Evolutionary conservation across 2,113 vertebrate species (phyloP), one percentile per base, ranked within the genome.

Genomic region (Podarcis cretensis): DNA sequence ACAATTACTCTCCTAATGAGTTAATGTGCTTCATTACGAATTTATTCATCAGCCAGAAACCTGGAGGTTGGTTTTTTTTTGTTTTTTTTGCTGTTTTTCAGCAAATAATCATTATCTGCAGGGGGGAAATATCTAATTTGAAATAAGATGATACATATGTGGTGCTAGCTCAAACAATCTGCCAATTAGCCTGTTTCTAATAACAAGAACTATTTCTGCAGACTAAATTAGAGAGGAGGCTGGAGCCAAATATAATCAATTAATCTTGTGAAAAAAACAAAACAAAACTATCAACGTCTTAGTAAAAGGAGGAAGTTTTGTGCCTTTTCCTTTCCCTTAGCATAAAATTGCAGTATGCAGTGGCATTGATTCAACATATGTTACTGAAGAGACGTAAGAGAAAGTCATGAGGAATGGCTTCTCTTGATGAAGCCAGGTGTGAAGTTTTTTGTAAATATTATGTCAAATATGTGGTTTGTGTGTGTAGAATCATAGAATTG

Each of bases 41-140:
- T 85, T 65, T 84, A 83, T 85, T 89, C 79, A 88, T 1, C 74
- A 78, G 54, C 40, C 63, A 27, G 85, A 57, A 87, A 90, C 59
- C 74, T 48, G 43, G 75, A 88, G 65, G 48, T 54, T 48, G 43
- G 40, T 40, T 40, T 6, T 43, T 71, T 43, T 1, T 1, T 1
- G 35, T 37, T 37, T n/a, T 81, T 16, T 35, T 37, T 77, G 21
- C 18, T 37, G 43, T 89, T 71, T 89, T 86, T 48, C 14, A 87
- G 43, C 14, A 85, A 37, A 87, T 85, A 35, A 1, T 83, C 16
- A 23, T 81, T 27, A 86, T 77, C 35, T 86, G 76, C 43, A 54
- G 18, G 54, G 78, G 74, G 69, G 80, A 73, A 80, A 66, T 57
- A 27, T 76, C 83, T 88, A 27, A 80, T 86, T 73, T 79, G 43